These are phyloP conservation scores for Vanessa cardui DNA, from an alignment of 2,888 invertebrate genomes.

Conservation along the genomic window DNA sequence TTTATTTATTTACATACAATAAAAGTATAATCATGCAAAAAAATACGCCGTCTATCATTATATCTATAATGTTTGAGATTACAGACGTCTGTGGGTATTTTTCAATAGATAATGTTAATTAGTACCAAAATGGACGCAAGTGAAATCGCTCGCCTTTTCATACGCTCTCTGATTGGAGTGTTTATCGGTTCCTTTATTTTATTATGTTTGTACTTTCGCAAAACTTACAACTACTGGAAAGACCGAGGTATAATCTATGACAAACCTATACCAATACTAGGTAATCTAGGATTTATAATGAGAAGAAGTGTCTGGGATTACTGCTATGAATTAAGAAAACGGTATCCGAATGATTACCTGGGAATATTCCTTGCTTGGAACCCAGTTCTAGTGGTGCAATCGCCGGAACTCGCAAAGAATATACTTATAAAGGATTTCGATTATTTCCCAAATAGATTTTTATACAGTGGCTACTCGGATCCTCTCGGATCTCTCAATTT, in stretches of 20 bases:
- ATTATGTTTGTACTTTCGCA: constrained; percentile 50
- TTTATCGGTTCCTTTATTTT: constrained; percentile 43
- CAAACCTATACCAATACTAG: constrained; percentile 56
- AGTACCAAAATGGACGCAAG: constrained; percentile 2
- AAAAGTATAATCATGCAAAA: too few relatives aligned
- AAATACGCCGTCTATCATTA: too few relatives aligned
- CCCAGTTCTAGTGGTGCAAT: constrained; percentile 60
- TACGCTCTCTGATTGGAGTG: constrained; percentile 14
- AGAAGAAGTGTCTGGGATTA: constrained; percentile 59
- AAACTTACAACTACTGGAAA: constrained; percentile 64
- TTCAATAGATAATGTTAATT: too few relatives aligned
- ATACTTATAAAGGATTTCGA: constrained; percentile 60
- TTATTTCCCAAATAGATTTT: constrained; percentile 59
- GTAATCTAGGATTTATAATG: constrained; percentile 61
- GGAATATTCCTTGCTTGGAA: constrained; percentile 62
- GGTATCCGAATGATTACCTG: constrained; percentile 54
- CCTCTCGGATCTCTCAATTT: constrained; percentile 65
- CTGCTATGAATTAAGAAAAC: constrained; percentile 51
- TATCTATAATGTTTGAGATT: neutral
- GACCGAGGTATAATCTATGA: constrained; percentile 60
- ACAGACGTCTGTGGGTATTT: too few relatives aligned
- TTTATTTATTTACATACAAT: too few relatives aligned
- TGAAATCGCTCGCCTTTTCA: neutral
- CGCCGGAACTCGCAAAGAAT: constrained; percentile 59
- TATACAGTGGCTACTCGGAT: constrained; percentile 55